phyloP scores from a whole-genome alignment of 1,140 invertebrate species.

The Heliconius eleuchia region DNA sequence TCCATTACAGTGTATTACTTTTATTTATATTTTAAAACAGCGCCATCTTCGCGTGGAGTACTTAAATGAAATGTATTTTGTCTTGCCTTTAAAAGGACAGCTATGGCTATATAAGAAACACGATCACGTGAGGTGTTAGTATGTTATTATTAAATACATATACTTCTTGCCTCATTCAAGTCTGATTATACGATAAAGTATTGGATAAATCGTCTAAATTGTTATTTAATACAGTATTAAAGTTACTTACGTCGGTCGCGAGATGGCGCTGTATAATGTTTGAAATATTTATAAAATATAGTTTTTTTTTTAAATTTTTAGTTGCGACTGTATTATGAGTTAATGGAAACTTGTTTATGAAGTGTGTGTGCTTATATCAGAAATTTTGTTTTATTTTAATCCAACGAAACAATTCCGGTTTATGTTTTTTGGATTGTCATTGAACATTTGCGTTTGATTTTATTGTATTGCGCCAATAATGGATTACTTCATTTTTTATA shows the following conservation, averaged over 20 bases:
- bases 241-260: slow-evolving; percentile 10
- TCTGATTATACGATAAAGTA: slow-evolving; percentile 25
- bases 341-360: slow-evolving; percentile 56
- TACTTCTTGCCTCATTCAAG: slow-evolving; percentile 30
- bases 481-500: neutral
- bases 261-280: slow-evolving; percentile 30
- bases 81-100: slow-evolving; percentile 13
- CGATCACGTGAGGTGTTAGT: neutral
- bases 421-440: slow-evolving; percentile 55
- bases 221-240: slow-evolving; percentile 1
- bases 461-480: neutral
- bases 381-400: slow-evolving; percentile 47
- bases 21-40: neutral
- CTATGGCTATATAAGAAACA: neutral
- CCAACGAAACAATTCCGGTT: slow-evolving; percentile 50
- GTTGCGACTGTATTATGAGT: slow-evolving; percentile 42
- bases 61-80: neutral
- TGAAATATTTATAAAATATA: slow-evolving; percentile 13
- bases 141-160: no score
- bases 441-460: slow-evolving; percentile 30
- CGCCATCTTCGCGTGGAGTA: neutral
- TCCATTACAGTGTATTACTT: neutral
- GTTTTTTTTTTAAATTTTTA: slow-evolving; percentile 39
- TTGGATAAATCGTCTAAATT: slow-evolving; percentile 13
- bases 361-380: slow-evolving; percentile 72